These are phyloP conservation scores for Octonoba sinensis DNA, from an alignment of 2,888 invertebrate species.

Conservation along the genomic window DNA sequence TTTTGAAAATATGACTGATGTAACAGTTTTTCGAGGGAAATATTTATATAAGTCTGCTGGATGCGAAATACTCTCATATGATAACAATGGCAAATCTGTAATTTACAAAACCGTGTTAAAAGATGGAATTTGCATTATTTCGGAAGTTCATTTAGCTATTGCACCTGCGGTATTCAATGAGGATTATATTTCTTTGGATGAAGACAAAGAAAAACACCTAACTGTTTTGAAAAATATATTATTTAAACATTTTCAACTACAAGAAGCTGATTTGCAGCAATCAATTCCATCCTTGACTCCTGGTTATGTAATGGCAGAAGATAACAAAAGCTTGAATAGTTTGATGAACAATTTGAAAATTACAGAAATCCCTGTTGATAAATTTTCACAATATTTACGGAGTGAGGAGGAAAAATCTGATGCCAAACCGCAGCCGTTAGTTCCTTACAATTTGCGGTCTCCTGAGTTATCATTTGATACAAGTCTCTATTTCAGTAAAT, in stretches of 20 bases:
- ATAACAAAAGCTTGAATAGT: neutral
- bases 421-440: no score
- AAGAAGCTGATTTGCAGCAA: neutral
- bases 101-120: conserved; percentile 5
- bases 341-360: neutral
- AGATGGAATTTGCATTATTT: conserved; percentile 3
- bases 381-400: no score
- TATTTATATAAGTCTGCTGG: neutral
- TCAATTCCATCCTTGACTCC: neutral
- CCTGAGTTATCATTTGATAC: conserved; percentile 5
- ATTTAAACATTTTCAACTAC: conserved; percentile 8
- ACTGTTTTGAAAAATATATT: conserved; percentile 25
- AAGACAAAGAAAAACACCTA: neutral
- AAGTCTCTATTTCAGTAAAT: conserved; percentile 70
- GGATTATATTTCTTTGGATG: no score
- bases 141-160: conserved; percentile 37
- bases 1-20: neutral
- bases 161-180: neutral
- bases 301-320: conserved; percentile 17
- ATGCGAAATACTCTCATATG: conserved; percentile 3
- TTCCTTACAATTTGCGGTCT: no score
- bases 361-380: conserved; percentile 4
- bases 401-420: no score
- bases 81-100: conserved; percentile 5
- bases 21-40: conserved; percentile 8